Base-by-base conservation (phyloP, 2,888 invertebrate genomes). In the Cheilosia scutellata region DNA sequence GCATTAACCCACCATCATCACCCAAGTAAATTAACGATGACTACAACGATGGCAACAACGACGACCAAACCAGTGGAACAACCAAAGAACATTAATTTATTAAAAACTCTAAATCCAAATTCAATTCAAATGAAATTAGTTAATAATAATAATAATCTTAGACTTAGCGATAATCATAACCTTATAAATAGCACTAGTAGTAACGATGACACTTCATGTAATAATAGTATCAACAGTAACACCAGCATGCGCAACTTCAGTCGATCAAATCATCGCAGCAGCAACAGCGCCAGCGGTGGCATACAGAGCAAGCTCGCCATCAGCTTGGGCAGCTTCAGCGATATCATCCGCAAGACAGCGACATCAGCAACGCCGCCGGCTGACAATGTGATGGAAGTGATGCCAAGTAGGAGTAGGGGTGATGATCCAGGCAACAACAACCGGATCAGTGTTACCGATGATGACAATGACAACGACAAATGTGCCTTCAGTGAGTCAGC, bases 1-100 rank as follows among this genome's bases (percentile, higher is more conserved):
- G 89, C 88, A 87, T 88, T 88, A 88, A 90, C 89, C 71, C 87
- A 82, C 68, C 80, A 75, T 51, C 78, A 76, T 51, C 78, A 76
- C 71, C 65, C 72, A 82, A 75, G 42, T 51, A 71, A 68, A 53
- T 11, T 76, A 51, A 65, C 70, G 60, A 60, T 65, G 72, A 9
- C 53, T 60, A 87, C 74, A 82, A 70, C 87, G 89, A 87, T 71
- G 80, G 87, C 72, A 89, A 87, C 87, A 89, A 87, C 87, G 88
- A 89, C 89, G 89, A 90, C 90, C 88, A 89, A 92, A 91, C 92
- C 92, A 92, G 92, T 92, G 92, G 91, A 92, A 89, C 90, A 91
- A 92, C 92, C 92, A 92, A 92, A 92, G 92, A 92, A 91, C 91
- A 88, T 90, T 91, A 91, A 90, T 91, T 90, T 80, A 87, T 79